Evolutionary conservation across 2,113 vertebrate genomes (phyloP).

Genomic region (Poeciliopsis retropinna): DNA sequence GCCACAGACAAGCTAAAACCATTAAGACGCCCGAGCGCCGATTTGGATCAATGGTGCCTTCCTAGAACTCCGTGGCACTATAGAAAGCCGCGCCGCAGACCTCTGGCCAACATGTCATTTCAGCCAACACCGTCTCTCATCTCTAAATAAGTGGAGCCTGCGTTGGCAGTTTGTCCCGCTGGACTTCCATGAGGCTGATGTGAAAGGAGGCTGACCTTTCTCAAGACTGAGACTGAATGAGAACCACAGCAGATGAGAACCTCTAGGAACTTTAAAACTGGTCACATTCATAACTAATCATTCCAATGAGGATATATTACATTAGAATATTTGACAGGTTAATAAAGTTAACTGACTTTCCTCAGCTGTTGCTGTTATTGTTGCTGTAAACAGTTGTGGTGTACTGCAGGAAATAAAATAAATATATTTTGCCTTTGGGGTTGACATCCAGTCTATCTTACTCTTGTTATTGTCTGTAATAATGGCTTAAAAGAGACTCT

Average conservation of each 20-base stretch:
- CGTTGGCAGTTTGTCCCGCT: conserved; percentile 24
- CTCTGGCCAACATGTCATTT: conserved; percentile 44
- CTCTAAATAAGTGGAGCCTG: conserved; percentile 61
- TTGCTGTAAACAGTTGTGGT: neutral
- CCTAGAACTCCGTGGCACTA: conserved; percentile 73
- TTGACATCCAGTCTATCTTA: no score
- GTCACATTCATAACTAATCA: no score
- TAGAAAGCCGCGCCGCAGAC: conserved; percentile 56
- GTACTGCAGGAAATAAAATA: neutral
- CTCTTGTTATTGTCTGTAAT: no score
- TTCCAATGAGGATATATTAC: no score
- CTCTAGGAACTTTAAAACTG: no score
- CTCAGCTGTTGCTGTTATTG: neutral
- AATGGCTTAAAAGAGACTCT: no score
- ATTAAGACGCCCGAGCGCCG: conserved; percentile 72
- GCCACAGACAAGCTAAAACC: conserved; percentile 73
- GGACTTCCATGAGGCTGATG: conserved; percentile 23
- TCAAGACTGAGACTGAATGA: conserved; percentile 13
- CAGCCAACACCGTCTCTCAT: conserved; percentile 34
- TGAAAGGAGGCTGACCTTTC: conserved; percentile 10
- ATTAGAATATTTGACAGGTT: no score
- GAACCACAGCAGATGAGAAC: neutral
- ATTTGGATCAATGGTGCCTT: conserved; percentile 79
- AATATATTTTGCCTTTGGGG: no score
- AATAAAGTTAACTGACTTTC: neutral